These are phyloP conservation scores for Pardosa pseudoannulata DNA, from an alignment of 2,888 invertebrate species.

Conservation along the genomic window DNA sequence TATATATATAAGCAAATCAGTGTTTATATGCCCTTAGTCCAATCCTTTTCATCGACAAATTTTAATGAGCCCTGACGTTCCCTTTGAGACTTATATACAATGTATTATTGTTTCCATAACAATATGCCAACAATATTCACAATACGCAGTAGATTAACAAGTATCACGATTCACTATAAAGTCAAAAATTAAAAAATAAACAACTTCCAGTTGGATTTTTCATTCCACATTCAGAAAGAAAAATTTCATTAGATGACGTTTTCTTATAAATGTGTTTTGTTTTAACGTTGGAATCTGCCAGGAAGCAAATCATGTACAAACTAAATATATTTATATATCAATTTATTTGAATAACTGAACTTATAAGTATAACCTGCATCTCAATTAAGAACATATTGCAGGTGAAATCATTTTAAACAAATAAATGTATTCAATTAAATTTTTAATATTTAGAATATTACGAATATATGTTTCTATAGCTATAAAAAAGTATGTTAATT, in stretches of 20 bases:
- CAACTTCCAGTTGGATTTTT: background rate
- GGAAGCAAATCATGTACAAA: too few species aligned
- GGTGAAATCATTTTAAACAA: too few species aligned
- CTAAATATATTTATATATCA: too few species aligned
- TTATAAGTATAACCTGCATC: too few species aligned
- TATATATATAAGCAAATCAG: background rate
- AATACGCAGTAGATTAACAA: background rate
- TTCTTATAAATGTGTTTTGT: background rate
- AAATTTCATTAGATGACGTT: too few species aligned
- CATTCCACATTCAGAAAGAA: too few species aligned
- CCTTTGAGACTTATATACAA: background rate
- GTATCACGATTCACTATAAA: background rate
- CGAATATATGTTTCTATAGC: too few species aligned
- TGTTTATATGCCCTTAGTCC: background rate
- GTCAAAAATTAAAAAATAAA: background rate
- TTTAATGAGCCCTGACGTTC: background rate
- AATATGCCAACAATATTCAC: slow-evolving; percentile 11
- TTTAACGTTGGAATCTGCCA: background rate
- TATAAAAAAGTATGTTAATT: too few species aligned
- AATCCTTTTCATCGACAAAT: background rate
- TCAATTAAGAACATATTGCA: too few species aligned
- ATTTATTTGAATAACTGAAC: too few species aligned
- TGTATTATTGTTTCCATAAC: background rate
- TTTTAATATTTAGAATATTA: too few species aligned
- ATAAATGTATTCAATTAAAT: too few species aligned